Conservation (phyloP, 1,140 invertebrate genomes). For the Drosophila sechellia region DNA sequence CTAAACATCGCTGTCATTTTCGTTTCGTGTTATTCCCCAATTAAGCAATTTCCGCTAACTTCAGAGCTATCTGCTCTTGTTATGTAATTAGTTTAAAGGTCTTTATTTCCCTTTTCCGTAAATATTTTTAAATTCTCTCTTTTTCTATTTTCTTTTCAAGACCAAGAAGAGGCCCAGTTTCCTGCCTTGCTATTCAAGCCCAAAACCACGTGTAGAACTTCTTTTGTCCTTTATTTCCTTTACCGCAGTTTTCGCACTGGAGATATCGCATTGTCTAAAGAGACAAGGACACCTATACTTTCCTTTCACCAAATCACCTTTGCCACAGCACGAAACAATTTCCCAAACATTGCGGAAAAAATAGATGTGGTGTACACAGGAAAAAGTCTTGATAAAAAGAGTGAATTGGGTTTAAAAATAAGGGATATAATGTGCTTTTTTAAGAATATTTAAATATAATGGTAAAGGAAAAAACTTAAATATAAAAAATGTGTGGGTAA, state of each 20-base stretch:
- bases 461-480: not conserved
- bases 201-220: conserved; percentile 8
- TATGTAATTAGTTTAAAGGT: not conserved
- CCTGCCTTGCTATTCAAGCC: not conserved
- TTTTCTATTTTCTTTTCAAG: not conserved
- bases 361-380: not conserved
- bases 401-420: not conserved
- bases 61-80: not conserved
- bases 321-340: conserved; percentile 15
- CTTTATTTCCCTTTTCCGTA: not conserved
- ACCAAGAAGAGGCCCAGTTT: not conserved
- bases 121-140: not conserved
- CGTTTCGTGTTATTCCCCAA: too few relatives aligned
- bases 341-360: too few relatives aligned
- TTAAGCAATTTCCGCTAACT: too few relatives aligned
- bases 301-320: conserved; percentile 13
- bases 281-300: conserved; percentile 14
- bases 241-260: conserved; percentile 1
- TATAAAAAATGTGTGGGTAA: not conserved
- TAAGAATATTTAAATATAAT: not conserved
- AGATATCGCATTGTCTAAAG: conserved; percentile 41
- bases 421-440: not conserved
- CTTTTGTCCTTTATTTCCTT: conserved; percentile 24
- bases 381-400: not conserved
- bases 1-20: not conserved